phyloP scores from a whole-genome alignment of 2,888 invertebrate genomes.

The Eledona agricola region DNA sequence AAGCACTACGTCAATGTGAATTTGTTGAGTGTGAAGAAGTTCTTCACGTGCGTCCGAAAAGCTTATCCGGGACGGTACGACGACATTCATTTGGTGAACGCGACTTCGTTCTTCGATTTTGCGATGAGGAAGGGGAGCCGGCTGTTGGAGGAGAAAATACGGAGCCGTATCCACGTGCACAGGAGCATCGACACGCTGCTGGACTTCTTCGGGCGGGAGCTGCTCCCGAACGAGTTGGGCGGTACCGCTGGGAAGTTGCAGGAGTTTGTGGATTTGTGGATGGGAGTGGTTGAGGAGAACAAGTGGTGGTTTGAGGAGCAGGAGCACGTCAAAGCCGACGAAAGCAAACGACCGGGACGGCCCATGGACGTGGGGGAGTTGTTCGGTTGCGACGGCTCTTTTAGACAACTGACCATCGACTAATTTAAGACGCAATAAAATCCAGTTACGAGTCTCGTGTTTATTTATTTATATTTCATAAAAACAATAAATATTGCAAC shows the following conservation, averaged over 20 bases:
- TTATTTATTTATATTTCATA: too few relatives aligned
- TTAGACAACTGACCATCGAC: too few relatives aligned
- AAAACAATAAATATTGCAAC: too few relatives aligned
- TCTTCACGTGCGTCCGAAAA: conserved; percentile 14
- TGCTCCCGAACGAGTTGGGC: conserved; percentile 14
- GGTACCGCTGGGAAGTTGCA: not conserved
- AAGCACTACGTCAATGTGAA: conserved; percentile 9
- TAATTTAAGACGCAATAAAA: too few relatives aligned
- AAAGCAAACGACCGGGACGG: too few relatives aligned
- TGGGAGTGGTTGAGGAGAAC: not conserved
- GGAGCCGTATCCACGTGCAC: conserved; percentile 3
- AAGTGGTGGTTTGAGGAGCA: conserved; percentile 7
- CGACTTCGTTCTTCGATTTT: conserved; percentile 6
- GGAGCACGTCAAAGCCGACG: conserved; percentile 1
- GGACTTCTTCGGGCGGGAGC: conserved; percentile 5
- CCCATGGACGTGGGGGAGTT: too few relatives aligned
- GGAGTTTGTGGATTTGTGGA: not conserved
- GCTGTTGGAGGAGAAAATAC: not conserved
- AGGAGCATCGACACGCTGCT: conserved; percentile 2
- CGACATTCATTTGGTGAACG: conserved; percentile 12
- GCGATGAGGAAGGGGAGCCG: conserved; percentile 1
- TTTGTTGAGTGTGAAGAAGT: conserved; percentile 3
- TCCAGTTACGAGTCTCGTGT: too few relatives aligned
- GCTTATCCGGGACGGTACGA: conserved; percentile 10
- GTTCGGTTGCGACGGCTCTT: too few relatives aligned